These are phyloP conservation scores for Dinomys branickii DNA, from an alignment of 2,113 vertebrate genomes.

Conservation along the genomic window DNA sequence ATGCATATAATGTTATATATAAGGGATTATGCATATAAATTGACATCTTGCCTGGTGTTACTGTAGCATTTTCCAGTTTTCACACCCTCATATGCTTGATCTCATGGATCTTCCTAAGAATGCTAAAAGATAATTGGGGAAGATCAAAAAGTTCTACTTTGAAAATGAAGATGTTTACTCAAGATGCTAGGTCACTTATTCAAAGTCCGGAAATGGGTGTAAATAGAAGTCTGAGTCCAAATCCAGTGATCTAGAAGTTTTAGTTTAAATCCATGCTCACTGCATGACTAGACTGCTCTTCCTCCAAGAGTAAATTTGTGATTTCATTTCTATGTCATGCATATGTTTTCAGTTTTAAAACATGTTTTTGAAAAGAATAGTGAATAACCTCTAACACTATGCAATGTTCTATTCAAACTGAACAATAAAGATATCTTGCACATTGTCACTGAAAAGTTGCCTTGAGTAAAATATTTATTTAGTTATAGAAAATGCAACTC, in stretches of 20 bases:
- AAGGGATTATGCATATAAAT: background rate
- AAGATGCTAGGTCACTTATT: background rate
- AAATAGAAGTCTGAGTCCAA: background rate
- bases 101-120: background rate
- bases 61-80: background rate
- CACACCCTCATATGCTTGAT: background rate
- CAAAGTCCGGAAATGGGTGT: background rate
- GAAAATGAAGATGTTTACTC: background rate
- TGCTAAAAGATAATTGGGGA: background rate
- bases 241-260: background rate
- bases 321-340: background rate
- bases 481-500: background rate
- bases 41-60: background rate
- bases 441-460: background rate
- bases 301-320: background rate
- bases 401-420: background rate
- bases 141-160: background rate
- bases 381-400: background rate
- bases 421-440: background rate
- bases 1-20: background rate
- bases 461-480: background rate
- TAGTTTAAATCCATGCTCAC: background rate
- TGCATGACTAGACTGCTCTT: background rate
- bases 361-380: background rate
- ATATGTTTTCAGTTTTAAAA: background rate